Conservation (phyloP, 2,113 vertebrate genomes). For the Pithys albifrons region DNA sequence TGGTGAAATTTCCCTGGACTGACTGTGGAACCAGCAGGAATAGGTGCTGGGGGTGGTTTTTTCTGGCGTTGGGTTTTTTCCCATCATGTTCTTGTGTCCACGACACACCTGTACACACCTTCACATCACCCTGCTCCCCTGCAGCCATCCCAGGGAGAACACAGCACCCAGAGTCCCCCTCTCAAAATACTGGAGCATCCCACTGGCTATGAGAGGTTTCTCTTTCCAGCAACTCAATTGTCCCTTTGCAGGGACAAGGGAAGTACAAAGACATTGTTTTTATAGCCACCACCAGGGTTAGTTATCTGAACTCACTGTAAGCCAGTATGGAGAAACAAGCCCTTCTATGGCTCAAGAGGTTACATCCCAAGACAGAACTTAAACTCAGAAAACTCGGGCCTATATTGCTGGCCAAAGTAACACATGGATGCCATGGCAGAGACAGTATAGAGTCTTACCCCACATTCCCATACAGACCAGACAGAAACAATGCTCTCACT, state of each 20-base stretch:
- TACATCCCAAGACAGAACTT: background rate
- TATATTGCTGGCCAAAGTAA: background rate
- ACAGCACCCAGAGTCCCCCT: background rate
- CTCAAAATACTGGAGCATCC: background rate
- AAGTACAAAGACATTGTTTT: background rate
- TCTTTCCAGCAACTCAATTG: background rate
- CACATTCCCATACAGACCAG: background rate
- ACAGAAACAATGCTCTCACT: background rate
- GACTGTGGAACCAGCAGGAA: background rate
- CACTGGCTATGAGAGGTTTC: background rate
- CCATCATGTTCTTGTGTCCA: background rate
- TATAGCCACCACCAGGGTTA: background rate
- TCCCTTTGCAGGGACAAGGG: background rate
- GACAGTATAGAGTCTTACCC: fast-evolving
- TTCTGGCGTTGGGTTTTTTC: background rate
- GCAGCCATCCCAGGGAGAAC: background rate
- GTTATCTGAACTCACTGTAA: background rate
- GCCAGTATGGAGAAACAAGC: background rate
- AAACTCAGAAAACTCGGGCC: background rate
- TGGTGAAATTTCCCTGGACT: background rate
- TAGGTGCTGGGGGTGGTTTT: background rate
- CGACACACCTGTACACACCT: background rate
- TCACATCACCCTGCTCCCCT: background rate
- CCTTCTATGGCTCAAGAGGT: background rate
- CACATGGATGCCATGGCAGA: background rate